Evolutionary conservation across 2,113 vertebrate genomes (phyloP).

Genomic region (Thamnaconus septentrionalis): DNA sequence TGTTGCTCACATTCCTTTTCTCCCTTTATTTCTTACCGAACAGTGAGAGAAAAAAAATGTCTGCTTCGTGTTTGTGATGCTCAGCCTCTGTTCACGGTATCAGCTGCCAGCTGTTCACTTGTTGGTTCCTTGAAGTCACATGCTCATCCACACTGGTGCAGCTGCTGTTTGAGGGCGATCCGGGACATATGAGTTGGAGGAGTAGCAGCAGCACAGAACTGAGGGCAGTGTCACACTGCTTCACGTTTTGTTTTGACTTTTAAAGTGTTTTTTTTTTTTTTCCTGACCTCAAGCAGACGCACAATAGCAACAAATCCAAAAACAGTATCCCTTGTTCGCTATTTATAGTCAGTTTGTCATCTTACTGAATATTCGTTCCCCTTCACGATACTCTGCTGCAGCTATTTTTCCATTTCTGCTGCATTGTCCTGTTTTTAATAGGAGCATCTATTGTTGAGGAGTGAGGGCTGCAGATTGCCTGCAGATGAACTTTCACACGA

Average conservation of each 20-base stretch:
- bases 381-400: neutral
- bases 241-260: neutral
- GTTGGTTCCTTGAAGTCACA: constrained; percentile 7
- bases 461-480: too few species aligned
- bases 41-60: constrained; percentile 9
- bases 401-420: constrained; percentile 15
- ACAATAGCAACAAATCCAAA: neutral
- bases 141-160: constrained; percentile 1
- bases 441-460: too few species aligned
- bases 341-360: constrained; percentile 1
- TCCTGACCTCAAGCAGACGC: constrained; percentile 10
- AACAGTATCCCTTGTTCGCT: too few species aligned
- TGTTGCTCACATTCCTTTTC: constrained; percentile 51
- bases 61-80: constrained; percentile 11
- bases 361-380: constrained; percentile 10
- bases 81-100: constrained; percentile 16
- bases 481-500: too few species aligned
- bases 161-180: constrained; percentile 8
- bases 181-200: constrained; percentile 4
- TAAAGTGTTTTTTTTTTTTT: neutral
- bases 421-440: too few species aligned
- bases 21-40: constrained; percentile 54
- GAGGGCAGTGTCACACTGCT: constrained; percentile 12
- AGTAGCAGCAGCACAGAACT: constrained; percentile 4
- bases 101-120: constrained; percentile 6